Evolutionary conservation across 2,888 invertebrate species (phyloP).

Genomic region (Nymphalis c-album): DNA sequence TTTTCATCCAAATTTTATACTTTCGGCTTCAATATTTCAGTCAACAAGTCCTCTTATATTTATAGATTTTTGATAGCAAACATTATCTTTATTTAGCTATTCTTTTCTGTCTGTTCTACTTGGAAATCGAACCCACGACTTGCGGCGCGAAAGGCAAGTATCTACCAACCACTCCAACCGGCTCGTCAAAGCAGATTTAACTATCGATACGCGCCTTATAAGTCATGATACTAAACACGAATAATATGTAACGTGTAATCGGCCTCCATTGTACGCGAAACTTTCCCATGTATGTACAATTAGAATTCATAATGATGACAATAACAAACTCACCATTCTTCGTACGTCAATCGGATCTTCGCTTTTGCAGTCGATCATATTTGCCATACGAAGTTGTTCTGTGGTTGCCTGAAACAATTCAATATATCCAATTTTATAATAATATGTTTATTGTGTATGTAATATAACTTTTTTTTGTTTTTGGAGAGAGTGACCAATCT

Average conservation of each 20-base stretch:
- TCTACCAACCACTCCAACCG: no score
- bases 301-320: not conserved
- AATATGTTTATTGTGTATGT: constrained; percentile 34
- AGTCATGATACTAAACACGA: not conserved
- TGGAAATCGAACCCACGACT: no score
- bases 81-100: no score
- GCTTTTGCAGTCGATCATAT: constrained; percentile 88
- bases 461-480: no score
- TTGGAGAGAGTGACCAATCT: no score
- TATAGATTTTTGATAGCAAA: no score
- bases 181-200: no score
- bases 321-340: constrained; percentile 72
- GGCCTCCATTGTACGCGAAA: constrained; percentile 1
- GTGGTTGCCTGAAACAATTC: constrained; percentile 84
- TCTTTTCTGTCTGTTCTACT: no score
- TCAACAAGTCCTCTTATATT: no score
- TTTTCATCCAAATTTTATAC: no score
- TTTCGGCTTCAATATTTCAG: no score
- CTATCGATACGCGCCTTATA: not conserved
- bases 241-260: not conserved
- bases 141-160: no score
- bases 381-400: constrained; percentile 92
- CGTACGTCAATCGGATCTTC: constrained; percentile 83
- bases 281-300: constrained; percentile 2
- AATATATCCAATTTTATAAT: not conserved